A percentile compares a stretch with the other conserved stretches of the same genome.
These are phyloP conservation scores for Centruroides sculpturatus DNA, from an alignment of 1,140 invertebrate genomes.

Conservation along the genomic window DNA sequence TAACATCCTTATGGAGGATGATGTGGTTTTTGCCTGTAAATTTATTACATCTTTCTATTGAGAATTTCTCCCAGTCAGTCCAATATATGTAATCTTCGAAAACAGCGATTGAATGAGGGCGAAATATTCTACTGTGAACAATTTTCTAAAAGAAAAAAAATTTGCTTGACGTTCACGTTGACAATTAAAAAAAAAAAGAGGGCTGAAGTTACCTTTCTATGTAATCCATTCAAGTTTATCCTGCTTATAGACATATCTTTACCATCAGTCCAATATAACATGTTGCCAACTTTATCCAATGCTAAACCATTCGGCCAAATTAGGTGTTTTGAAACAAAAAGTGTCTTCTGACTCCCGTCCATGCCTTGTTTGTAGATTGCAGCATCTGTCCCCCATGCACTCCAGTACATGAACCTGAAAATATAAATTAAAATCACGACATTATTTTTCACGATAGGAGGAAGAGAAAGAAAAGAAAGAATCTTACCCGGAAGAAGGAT, in stretches of 20 bases:
- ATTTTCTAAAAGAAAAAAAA: slow-evolving; percentile 11
- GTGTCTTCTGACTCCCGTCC: slow-evolving; percentile 59
- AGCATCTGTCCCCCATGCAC: slow-evolving; percentile 57
- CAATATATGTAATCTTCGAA: slow-evolving; percentile 79
- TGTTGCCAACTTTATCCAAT: slow-evolving; percentile 33
- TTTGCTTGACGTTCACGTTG: neutral
- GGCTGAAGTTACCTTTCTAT: slow-evolving; percentile 16
- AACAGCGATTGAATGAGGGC: slow-evolving; percentile 67
- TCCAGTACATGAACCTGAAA: slow-evolving; percentile 65
- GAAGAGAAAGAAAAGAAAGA: neutral
- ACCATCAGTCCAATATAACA: slow-evolving; percentile 38
- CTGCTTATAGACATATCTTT: slow-evolving; percentile 37
- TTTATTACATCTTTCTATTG: slow-evolving; percentile 25
- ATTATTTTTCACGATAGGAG: slow-evolving; percentile 7
- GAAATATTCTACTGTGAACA: slow-evolving; percentile 32
- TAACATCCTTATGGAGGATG: slow-evolving; percentile 22
- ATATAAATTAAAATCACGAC: neutral
- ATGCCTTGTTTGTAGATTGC: slow-evolving; percentile 42
- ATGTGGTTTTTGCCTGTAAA: slow-evolving; percentile 40
- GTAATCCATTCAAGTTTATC: slow-evolving; percentile 36
- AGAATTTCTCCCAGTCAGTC: slow-evolving; percentile 50
- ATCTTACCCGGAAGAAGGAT: slow-evolving; percentile 24
- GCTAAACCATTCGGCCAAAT: slow-evolving; percentile 55
- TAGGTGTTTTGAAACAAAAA: slow-evolving; percentile 62
- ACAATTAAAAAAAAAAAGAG: neutral